A percentile compares a stretch with the other conserved stretches of the same genome.
Conservation (phyloP, 2,113 vertebrate genomes). For the Solea senegalensis region DNA sequence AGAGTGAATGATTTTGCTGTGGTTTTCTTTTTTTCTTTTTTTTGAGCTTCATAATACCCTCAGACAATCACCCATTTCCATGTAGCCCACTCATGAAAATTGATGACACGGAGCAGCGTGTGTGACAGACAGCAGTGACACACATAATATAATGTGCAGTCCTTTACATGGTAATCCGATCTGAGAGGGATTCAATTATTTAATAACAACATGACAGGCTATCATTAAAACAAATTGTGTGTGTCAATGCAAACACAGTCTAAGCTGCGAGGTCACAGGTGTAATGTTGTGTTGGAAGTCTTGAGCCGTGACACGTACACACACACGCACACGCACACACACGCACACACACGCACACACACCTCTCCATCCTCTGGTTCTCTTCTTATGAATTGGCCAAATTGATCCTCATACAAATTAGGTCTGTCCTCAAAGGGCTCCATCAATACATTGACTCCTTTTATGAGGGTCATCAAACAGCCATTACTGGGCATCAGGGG, state of each 20-base stretch:
- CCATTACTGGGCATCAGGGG: conserved; percentile 90
- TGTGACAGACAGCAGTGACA: conserved; percentile 55
- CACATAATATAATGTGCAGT: conserved; percentile 64
- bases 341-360: conserved; percentile 38
- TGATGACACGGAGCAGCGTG: conserved; percentile 38
- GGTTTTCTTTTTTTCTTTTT: conserved; percentile 4
- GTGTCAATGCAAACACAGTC: conserved; percentile 61
- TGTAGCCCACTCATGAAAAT: conserved; percentile 57
- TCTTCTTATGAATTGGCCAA: conserved; percentile 86
- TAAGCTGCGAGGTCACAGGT: conserved; percentile 77
- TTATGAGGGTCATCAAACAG: conserved; percentile 96
- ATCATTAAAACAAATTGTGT: conserved; percentile 79
- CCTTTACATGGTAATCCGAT: conserved; percentile 77
- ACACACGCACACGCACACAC: conserved; percentile 27
- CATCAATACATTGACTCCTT: conserved; percentile 96
- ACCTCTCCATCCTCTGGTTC: conserved; percentile 29
- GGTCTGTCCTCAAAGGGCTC: conserved; percentile 84
- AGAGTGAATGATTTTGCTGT: conserved; percentile 5
- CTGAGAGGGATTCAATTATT: conserved; percentile 77
- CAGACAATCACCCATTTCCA: conserved; percentile 12
- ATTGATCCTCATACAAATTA: conserved; percentile 90
- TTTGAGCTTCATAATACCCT: not conserved
- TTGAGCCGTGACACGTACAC: conserved; percentile 42
- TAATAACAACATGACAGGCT: conserved; percentile 77
- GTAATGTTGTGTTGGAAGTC: conserved; percentile 65